Conservation (phyloP, 1,140 invertebrate species). For the Bombus confusus region DNA sequence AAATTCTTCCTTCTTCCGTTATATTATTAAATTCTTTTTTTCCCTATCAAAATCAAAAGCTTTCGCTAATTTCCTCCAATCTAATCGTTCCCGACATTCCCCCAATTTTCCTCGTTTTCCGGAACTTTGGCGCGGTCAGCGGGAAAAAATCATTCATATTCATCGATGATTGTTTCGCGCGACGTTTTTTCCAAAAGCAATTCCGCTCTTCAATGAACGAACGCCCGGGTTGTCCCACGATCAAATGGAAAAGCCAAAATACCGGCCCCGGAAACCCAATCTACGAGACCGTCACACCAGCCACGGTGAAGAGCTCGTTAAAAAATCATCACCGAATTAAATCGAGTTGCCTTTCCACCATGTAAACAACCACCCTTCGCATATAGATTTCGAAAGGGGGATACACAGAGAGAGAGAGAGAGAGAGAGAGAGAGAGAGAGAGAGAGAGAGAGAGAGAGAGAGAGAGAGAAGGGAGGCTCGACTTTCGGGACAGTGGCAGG, state of each 20-base stretch:
- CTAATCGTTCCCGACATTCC: not conserved
- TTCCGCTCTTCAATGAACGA: slow-evolving; percentile 47
- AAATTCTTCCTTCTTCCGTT: not conserved
- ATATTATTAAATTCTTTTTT: not conserved
- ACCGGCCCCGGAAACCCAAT: slow-evolving; percentile 39
- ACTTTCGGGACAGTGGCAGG: slow-evolving; percentile 50
- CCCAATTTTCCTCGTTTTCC: not conserved
- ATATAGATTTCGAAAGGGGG: slow-evolving; percentile 58
- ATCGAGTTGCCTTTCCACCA: slow-evolving; percentile 76
- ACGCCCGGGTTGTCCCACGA: not conserved
- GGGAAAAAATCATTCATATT: slow-evolving; percentile 14
- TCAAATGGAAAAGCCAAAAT: slow-evolving; percentile 34
- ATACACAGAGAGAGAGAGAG: not conserved
- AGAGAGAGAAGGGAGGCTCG: not conserved
- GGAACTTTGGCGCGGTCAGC: not conserved
- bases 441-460: not conserved
- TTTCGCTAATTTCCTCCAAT: not conserved
- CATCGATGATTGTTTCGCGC: slow-evolving; percentile 33
- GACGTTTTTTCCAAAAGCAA: slow-evolving; percentile 19
- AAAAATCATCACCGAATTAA: slow-evolving; percentile 83
- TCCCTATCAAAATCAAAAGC: too few relatives aligned
- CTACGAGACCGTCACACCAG: slow-evolving; percentile 37
- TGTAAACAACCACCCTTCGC: slow-evolving; percentile 79
- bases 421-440: not conserved
- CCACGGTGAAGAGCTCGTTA: slow-evolving; percentile 76